Evolutionary conservation across 2,888 invertebrate genomes (phyloP), one percentile per base, ranked within the genome.

Genomic region (Hydriomena furcata): DNA sequence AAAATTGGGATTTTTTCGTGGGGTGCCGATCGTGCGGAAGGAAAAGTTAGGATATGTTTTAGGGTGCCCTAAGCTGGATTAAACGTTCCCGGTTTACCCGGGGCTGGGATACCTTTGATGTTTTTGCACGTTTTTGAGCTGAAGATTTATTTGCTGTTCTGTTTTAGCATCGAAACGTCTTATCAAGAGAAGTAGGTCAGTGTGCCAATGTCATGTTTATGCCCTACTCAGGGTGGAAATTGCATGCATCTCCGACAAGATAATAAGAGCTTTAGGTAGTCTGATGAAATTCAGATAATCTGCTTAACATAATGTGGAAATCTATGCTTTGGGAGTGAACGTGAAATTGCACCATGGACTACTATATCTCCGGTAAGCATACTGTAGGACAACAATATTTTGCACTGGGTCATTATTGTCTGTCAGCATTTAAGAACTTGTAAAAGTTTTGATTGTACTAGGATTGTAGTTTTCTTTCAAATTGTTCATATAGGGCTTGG

Each of bases 1-100:
- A 76, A 80, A 79, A 84, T 79, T 77, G 76, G 72, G 71, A 59
- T 68, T 73, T 75, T 69, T 61, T 50, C 42, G 46, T 55, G 56
- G 53, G 59, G 51, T 57, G 58, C 45, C 62, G 61, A 69, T 66
- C 55, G 61, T 44, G 58, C 34, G 62, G 55, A 63, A 68, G 58
- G 58, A 52, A 65, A 66, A 63, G 60, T 61, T 67, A 35, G 48
- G 47, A 42, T 28, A 45, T 47, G 47, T 52, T 46, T 38, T 43
- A 24, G 48, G 54, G 54, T 47, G 54, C 52, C 52, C 25, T 48
- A 24, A 4, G 36, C 38, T 5, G 41, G 24, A 32, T 43, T 41
- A 30, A 45, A 38, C 37, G 7, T 24, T 28, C 8, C 12, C 5
- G 27, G 30, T 1, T 2, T 13, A 10, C 5, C 24, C 8, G 10